A percentile compares a stretch with the other conserved stretches of the same genome.
Evolutionary conservation across 2,797 vertebrate genomes (phyloP).

Genomic region (Acanthiza pusilla): DNA sequence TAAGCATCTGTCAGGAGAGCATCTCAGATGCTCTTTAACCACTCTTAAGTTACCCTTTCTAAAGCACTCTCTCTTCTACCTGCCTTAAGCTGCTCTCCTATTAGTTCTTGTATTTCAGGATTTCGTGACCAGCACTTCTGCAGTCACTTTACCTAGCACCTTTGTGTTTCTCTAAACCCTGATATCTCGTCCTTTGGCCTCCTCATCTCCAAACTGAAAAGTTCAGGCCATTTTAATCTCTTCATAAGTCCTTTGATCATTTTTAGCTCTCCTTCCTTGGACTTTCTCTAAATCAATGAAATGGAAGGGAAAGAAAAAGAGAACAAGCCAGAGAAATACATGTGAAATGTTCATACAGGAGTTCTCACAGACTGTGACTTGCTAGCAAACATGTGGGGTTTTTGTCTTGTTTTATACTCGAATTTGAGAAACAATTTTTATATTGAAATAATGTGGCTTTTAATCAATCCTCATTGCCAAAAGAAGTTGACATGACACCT

Average conservation of each 20-base stretch:
- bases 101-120: background rate
- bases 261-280: background rate
- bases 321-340: background rate
- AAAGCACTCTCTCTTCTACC: background rate
- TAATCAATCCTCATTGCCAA: background rate
- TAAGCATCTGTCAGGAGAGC: background rate
- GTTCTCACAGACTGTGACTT: background rate
- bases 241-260: background rate
- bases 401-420: background rate
- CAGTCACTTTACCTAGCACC: background rate
- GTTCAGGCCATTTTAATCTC: background rate
- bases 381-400: rapidly evolving
- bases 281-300: background rate
- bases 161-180: background rate
- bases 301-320: background rate
- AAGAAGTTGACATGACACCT: background rate
- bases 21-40: background rate
- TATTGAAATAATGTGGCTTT: background rate
- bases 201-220: background rate
- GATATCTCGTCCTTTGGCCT: background rate
- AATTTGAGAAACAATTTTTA: background rate
- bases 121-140: background rate
- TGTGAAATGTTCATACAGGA: background rate
- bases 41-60: background rate
- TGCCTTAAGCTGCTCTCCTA: background rate